A percentile compares a stretch with the other conserved stretches of the same genome.
phyloP scores from a whole-genome alignment of 2,888 invertebrate genomes.

The Celastrina argiolus region DNA sequence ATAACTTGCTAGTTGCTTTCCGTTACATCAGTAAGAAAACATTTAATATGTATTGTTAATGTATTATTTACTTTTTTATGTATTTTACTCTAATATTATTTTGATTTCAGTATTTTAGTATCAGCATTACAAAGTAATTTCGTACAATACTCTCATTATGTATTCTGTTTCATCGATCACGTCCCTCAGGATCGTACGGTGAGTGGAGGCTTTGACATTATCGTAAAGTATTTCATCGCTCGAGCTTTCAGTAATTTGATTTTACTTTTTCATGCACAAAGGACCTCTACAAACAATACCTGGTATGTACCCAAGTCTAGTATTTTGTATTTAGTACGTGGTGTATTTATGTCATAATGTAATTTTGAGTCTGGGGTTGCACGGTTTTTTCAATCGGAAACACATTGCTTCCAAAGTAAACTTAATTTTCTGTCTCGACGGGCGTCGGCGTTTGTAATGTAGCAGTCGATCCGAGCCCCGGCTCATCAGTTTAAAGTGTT shows the following conservation, averaged over 20 bases:
- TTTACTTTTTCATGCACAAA: slow-evolving; percentile 51
- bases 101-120: background rate
- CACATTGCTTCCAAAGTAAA: background rate
- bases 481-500: slow-evolving; percentile 8
- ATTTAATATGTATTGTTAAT: too few species aligned
- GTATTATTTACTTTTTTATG: background rate
- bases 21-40: too few species aligned
- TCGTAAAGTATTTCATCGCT: slow-evolving; percentile 24
- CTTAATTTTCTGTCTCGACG: background rate
- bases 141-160: slow-evolving; percentile 27
- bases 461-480: background rate
- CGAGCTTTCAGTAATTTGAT: slow-evolving; percentile 32
- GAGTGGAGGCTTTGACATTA: slow-evolving; percentile 41
- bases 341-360: background rate
- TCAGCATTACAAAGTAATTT: slow-evolving; percentile 1
- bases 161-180: slow-evolving; percentile 38
- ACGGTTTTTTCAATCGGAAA: background rate
- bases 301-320: slow-evolving; percentile 49
- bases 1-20: too few species aligned
- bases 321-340: slow-evolving; percentile 13
- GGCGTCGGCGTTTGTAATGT: background rate
- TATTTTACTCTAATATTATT: background rate
- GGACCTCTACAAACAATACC: slow-evolving; percentile 68
- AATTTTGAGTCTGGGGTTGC: background rate
- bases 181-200: slow-evolving; percentile 62